A percentile compares a stretch with the other conserved stretches of the same genome.
phyloP scores from a whole-genome alignment of 2,797 vertebrate species.

The Odontamblyopus rebecca region DNA sequence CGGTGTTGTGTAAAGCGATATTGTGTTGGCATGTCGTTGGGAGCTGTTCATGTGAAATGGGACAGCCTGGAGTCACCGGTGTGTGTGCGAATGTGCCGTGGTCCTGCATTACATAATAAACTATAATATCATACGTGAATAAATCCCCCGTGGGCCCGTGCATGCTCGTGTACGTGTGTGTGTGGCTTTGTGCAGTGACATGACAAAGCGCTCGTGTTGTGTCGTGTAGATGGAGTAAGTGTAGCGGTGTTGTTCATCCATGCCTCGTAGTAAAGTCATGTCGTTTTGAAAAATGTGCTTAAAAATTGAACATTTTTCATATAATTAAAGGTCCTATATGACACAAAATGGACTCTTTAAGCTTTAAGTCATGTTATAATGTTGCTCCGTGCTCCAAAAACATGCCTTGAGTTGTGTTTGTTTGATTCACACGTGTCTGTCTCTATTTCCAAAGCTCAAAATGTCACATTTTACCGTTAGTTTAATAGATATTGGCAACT shows the following conservation, averaged over 20 bases:
- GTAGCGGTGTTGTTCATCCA: neutral
- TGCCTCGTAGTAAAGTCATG: neutral
- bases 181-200: slow-evolving; percentile 36
- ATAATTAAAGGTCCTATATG: too few species aligned
- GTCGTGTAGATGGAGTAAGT: neutral
- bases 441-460: too few species aligned
- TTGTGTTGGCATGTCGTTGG: slow-evolving; percentile 32
- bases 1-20: neutral
- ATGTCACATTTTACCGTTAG: too few species aligned
- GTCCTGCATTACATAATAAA: slow-evolving; percentile 5
- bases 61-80: slow-evolving; percentile 5
- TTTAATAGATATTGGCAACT: too few species aligned
- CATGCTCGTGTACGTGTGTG: slow-evolving; percentile 33
- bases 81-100: slow-evolving; percentile 24
- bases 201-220: slow-evolving; percentile 10
- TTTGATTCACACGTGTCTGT: too few species aligned
- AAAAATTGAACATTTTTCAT: neutral
- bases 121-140: slow-evolving; percentile 5
- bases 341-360: too few species aligned
- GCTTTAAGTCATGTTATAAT: too few species aligned
- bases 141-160: slow-evolving; percentile 5
- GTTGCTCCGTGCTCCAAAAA: too few species aligned
- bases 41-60: slow-evolving; percentile 21
- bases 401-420: too few species aligned
- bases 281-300: neutral